Base-by-base conservation (phyloP, 2,113 vertebrate species). In the Zapus hudsonius region DNA sequence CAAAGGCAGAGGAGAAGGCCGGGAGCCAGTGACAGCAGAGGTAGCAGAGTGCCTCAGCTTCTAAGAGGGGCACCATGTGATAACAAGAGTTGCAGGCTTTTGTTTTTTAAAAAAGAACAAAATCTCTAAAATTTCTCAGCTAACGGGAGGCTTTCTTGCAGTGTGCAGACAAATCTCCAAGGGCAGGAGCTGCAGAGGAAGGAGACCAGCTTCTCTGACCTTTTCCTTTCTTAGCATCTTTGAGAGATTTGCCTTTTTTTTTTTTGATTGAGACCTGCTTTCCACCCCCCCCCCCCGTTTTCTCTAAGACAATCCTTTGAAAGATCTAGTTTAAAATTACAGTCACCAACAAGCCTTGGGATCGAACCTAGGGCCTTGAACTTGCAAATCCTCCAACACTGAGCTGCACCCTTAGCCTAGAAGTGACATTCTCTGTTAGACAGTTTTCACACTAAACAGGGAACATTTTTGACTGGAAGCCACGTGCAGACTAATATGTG, bases 21-120 rank as follows among this genome's bases (percentile, higher is more conserved):
- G 66, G 42, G 27, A 19, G 12, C 40, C 19, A 27, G 40, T 52
- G 52, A 10, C 52, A 12, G 52, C 52, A 52, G 52, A 52, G 52
- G 52, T 15, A 52, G 52, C 52, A 52, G 52, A 52, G 52, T 15
- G 52, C 52, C 52, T 15, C 52, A 2, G 52, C 52, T 47, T 47
- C 47, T 47, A 47, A 52, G 11, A 7, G 52, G 7, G 11, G 12
- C 52, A 52, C n/a, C n/a, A n/a, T n/a, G n/a, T n/a, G n/a, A 52
- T 52, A 52, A 52, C 52, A 52, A 12, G 67, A 94, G 55, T 42
- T 61, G 44, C n/a, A 40, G 38, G 59, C 36, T 33, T 72, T 64
- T 82, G n/a, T n/a, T n/a, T n/a, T n/a, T n/a, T n/a, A n/a, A n/a
- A n/a, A 70, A 84, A 92, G 52, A 90, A 82, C 17, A 83, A 87